Conservation (phyloP, 2,797 vertebrate genomes). For the Cirrhinus molitorella region DNA sequence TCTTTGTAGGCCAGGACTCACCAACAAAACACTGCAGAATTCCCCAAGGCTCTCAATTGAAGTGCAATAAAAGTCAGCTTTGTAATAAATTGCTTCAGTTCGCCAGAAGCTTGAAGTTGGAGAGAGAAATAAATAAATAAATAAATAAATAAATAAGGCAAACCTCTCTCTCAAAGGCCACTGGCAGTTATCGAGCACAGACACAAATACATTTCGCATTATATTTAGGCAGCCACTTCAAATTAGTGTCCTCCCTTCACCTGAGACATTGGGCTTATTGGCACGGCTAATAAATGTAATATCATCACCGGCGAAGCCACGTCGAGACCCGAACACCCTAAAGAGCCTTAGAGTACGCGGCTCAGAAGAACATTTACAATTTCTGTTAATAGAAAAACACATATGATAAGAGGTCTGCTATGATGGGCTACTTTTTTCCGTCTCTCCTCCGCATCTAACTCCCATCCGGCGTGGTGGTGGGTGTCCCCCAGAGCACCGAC, state of each 20-base stretch:
- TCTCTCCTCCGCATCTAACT: slow-evolving; percentile 11
- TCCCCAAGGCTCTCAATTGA: slow-evolving; percentile 41
- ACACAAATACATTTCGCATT: slow-evolving; percentile 36
- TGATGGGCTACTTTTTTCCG: neutral
- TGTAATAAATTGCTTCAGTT: slow-evolving; percentile 54
- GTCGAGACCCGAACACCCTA: neutral
- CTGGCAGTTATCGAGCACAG: slow-evolving; percentile 25
- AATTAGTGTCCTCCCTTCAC: slow-evolving; percentile 4
- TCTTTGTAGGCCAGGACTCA: slow-evolving; percentile 43
- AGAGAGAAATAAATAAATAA: slow-evolving; percentile 16
- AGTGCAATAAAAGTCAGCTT: slow-evolving; percentile 48
- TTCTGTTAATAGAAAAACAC: slow-evolving; percentile 2
- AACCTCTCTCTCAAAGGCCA: slow-evolving; percentile 17
- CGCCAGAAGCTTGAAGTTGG: slow-evolving; percentile 30
- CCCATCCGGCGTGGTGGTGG: slow-evolving; percentile 1
- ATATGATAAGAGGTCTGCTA: neutral
- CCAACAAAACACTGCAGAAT: slow-evolving; percentile 42
- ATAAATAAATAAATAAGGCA: slow-evolving; percentile 10
- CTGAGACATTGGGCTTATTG: neutral
- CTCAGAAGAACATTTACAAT: neutral
- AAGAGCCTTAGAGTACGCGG: neutral
- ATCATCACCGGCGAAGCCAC: neutral
- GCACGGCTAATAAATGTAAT: neutral
- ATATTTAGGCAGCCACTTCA: slow-evolving; percentile 25
- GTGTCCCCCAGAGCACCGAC: slow-evolving; percentile 41